A percentile compares a stretch with the other conserved stretches of the same genome.
Conservation (phyloP, 2,888 invertebrate genomes). For the Chrysodeixis includens region DNA sequence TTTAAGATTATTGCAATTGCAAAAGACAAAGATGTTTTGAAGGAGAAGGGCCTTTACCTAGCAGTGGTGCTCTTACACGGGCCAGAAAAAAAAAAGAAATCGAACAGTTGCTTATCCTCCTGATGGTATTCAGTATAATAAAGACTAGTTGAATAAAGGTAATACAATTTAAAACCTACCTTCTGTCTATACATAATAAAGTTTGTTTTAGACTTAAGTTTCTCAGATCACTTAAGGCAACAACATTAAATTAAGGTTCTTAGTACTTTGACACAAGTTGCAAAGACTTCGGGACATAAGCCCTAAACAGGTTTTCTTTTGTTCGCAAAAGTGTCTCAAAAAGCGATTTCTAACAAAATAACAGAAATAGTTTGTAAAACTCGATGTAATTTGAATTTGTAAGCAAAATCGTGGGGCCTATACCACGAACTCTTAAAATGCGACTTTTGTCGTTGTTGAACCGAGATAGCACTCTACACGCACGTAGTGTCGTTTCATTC, state of each 20-base stretch:
- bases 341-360: background rate
- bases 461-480: too few relatives aligned
- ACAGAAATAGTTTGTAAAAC: conserved; percentile 3
- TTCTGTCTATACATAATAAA: background rate
- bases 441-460: too few relatives aligned
- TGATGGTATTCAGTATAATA: too few relatives aligned
- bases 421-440: too few relatives aligned
- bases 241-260: background rate
- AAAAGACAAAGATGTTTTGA: too few relatives aligned
- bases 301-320: background rate
- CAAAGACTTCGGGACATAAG: background rate
- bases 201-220: background rate
- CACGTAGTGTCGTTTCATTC: too few relatives aligned
- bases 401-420: background rate
- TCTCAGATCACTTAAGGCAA: background rate
- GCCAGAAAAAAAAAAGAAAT: too few relatives aligned
- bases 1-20: too few relatives aligned
- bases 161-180: background rate
- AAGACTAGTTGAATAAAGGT: background rate
- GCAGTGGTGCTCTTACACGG: too few relatives aligned
- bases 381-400: background rate
- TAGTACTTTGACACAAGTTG: background rate
- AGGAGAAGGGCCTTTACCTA: too few relatives aligned
- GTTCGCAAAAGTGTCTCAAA: background rate
- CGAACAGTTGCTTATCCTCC: too few relatives aligned